These are phyloP conservation scores for Stigmatopora nigra DNA, from an alignment of 2,113 vertebrate genomes.

Conservation along the genomic window DNA sequence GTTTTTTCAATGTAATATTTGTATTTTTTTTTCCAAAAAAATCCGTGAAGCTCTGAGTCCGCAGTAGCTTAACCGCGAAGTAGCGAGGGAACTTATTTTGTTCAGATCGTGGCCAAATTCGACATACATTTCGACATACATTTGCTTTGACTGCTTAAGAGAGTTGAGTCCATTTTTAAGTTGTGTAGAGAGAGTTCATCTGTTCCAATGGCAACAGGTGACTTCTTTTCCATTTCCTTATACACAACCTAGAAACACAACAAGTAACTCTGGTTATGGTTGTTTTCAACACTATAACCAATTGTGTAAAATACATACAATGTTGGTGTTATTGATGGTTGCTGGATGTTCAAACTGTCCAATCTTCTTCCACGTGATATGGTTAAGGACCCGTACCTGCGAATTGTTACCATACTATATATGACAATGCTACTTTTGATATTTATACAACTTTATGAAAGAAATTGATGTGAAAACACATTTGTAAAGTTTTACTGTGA, in stretches of 20 bases:
- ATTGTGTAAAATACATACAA: conserved; percentile 66
- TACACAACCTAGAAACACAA: conserved; percentile 78
- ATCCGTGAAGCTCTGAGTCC: too few relatives aligned
- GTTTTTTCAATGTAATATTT: too few relatives aligned
- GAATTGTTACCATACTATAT: background rate
- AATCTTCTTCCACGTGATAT: conserved; percentile 91
- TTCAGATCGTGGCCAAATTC: background rate
- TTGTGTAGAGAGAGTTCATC: conserved; percentile 72
- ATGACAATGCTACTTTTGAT: background rate
- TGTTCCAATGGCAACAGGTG: conserved; percentile 42
- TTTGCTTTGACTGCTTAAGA: conserved; percentile 80
- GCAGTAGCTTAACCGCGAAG: too few relatives aligned
- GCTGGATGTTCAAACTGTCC: conserved; percentile 79
- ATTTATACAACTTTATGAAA: background rate
- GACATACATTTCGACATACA: conserved; percentile 82
- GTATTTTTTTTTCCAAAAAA: too few relatives aligned
- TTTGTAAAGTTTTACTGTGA: background rate
- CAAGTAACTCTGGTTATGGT: background rate
- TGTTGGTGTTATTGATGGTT: conserved; percentile 68
- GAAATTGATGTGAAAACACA: background rate
- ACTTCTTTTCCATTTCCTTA: conserved; percentile 80
- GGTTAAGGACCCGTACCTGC: conserved; percentile 90
- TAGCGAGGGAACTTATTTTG: background rate
- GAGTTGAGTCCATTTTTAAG: conserved; percentile 55
- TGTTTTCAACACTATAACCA: background rate